These are phyloP conservation scores for Agriopis leucophaearia DNA, from an alignment of 2,888 invertebrate species.

Conservation along the genomic window DNA sequence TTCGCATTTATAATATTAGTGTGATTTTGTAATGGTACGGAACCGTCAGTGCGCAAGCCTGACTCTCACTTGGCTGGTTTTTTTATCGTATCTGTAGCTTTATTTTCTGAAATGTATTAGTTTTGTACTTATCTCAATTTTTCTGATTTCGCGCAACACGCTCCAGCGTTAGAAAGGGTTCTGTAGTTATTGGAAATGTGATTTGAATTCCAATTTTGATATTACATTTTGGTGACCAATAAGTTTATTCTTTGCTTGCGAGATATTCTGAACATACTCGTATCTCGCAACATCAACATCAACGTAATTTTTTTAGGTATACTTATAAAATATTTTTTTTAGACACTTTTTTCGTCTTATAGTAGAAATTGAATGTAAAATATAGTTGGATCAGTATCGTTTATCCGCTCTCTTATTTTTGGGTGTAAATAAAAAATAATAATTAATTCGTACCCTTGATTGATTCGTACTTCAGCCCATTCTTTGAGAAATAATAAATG, in stretches of 20 bases:
- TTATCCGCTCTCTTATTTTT: too few relatives aligned
- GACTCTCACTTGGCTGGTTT: not conserved
- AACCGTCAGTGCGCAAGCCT: too few relatives aligned
- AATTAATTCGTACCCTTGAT: too few relatives aligned
- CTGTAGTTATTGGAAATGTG: constrained; percentile 25
- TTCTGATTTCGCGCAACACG: constrained; percentile 11
- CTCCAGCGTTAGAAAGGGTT: constrained; percentile 1
- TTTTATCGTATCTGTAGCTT: not conserved
- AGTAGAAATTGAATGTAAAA: too few relatives aligned
- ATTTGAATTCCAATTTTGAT: constrained; percentile 19
- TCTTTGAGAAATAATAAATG: too few relatives aligned
- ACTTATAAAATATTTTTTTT: not conserved
- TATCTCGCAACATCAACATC: not conserved
- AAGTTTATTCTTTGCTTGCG: constrained; percentile 3
- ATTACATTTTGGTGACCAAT: constrained; percentile 10
- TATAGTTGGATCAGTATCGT: too few relatives aligned
- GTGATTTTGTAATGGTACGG: too few relatives aligned
- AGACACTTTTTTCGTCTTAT: too few relatives aligned
- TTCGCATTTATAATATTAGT: too few relatives aligned
- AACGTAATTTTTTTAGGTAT: not conserved
- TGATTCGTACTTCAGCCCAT: too few relatives aligned
- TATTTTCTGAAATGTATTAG: not conserved
- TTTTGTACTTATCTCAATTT: not conserved
- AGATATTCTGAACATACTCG: not conserved
- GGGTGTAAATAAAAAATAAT: too few relatives aligned